A percentile compares a stretch with the other conserved stretches of the same genome.
Conservation (phyloP, 2,888 invertebrate species). For the Aproaerema taeniolella region DNA sequence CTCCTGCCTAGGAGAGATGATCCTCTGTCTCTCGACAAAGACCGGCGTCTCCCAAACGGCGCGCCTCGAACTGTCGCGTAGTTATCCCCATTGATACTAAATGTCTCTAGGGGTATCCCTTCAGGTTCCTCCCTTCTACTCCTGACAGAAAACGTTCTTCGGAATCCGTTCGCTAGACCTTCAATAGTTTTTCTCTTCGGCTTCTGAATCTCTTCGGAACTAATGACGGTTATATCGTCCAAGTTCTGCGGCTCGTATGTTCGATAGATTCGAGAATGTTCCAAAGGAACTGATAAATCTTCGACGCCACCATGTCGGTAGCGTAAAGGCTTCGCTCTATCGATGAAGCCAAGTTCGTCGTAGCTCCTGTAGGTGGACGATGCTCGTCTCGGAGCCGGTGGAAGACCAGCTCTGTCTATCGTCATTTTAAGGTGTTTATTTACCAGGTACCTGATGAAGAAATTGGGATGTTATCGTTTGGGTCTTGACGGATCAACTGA, state of each 20-base stretch:
- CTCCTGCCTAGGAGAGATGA: slow-evolving; percentile 78
- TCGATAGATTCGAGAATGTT: slow-evolving; percentile 42
- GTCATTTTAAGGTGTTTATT: slow-evolving; percentile 55
- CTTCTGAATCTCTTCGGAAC: slow-evolving; percentile 63
- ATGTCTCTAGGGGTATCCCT: slow-evolving; percentile 62
- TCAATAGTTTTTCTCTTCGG: slow-evolving; percentile 62
- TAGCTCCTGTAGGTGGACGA: slow-evolving; percentile 70
- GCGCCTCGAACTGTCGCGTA: slow-evolving; percentile 67
- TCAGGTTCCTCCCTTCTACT: slow-evolving; percentile 54
- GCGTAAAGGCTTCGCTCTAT: slow-evolving; percentile 52
- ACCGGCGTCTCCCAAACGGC: slow-evolving; percentile 64
- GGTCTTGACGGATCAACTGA: slow-evolving; percentile 23
- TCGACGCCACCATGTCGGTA: slow-evolving; percentile 63
- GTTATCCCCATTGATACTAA: slow-evolving; percentile 52
- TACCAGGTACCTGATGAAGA: slow-evolving; percentile 55
- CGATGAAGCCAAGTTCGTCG: slow-evolving; percentile 61
- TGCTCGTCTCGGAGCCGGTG: slow-evolving; percentile 60
- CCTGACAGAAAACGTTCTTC: slow-evolving; percentile 65
- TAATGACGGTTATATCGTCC: slow-evolving; percentile 67
- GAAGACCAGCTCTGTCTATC: slow-evolving; percentile 61
- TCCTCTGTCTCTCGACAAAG: slow-evolving; percentile 69
- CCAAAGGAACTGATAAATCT: slow-evolving; percentile 47
- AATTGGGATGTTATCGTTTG: slow-evolving; percentile 30
- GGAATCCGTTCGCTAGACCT: slow-evolving; percentile 61
- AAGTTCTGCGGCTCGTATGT: slow-evolving; percentile 48